These are phyloP conservation scores for Pantherophis alleghaniensis DNA, from an alignment of 2,797 vertebrate species.

Conservation along the genomic window DNA sequence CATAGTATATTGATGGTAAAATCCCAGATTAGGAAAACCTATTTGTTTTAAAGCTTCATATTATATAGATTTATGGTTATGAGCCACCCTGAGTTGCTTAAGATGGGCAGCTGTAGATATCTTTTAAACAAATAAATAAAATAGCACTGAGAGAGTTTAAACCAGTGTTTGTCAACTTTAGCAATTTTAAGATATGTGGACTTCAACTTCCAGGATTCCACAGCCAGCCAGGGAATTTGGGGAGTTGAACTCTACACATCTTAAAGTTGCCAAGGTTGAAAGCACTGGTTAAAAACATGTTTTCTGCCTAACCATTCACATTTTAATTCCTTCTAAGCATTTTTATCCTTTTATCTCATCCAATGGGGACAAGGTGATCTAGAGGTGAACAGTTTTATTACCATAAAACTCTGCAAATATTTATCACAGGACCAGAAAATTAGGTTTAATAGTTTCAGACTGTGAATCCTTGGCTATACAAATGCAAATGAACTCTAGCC, in stretches of 20 bases:
- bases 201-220: neutral
- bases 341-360: neutral
- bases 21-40: neutral
- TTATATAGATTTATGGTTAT: neutral
- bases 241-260: neutral
- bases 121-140: neutral
- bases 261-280: neutral
- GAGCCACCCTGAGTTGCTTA: neutral
- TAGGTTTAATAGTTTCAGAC: slow-evolving; percentile 4
- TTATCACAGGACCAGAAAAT: neutral
- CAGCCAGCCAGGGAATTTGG: neutral
- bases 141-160: neutral
- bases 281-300: neutral
- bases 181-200: neutral
- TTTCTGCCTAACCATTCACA: neutral
- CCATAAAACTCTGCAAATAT: neutral
- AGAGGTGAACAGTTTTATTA: neutral
- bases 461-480: neutral
- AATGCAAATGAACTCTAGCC: neutral
- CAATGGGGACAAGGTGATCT: neutral
- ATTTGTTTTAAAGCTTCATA: neutral
- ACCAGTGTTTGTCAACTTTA: neutral
- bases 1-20: neutral
- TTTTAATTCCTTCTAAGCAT: neutral
- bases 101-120: neutral